phyloP scores from a whole-genome alignment of 2,888 invertebrate genomes.

The Tanytarsus gracilentus region DNA sequence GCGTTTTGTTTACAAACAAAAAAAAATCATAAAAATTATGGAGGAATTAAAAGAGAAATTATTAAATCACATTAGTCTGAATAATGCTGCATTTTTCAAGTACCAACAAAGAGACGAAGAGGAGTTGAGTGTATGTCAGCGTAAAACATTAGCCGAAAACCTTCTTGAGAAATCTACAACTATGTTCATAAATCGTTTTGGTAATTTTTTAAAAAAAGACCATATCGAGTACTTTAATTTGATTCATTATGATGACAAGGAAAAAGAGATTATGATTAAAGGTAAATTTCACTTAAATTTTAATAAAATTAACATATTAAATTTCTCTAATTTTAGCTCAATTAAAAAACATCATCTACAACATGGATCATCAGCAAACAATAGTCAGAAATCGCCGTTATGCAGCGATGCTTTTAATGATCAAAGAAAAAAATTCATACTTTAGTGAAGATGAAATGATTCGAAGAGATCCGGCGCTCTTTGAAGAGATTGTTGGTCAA shows the following conservation, averaged over 20 bases:
- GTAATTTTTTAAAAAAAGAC: constrained; percentile 55
- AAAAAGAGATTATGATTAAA: constrained; percentile 57
- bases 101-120: constrained; percentile 73
- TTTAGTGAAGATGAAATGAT: constrained; percentile 93
- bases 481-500: constrained; percentile 81
- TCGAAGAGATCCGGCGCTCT: constrained; percentile 78
- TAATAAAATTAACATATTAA: too few species aligned
- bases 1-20: too few species aligned
- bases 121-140: constrained; percentile 61
- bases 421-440: constrained; percentile 60
- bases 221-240: constrained; percentile 61
- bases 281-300: too few species aligned
- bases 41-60: constrained; percentile 43
- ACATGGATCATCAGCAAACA: constrained; percentile 47
- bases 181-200: constrained; percentile 68
- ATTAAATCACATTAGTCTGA: constrained; percentile 52
- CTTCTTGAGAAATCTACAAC: constrained; percentile 56
- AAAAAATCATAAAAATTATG: too few species aligned
- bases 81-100: constrained; percentile 61
- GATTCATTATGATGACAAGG: constrained; percentile 35
- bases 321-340: constrained; percentile 49
- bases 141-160: constrained; percentile 56
- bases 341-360: constrained; percentile 51
- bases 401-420: constrained; percentile 66
- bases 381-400: constrained; percentile 71